Percentiles rank a stretch among this genome's conserved stretches.
Evolutionary conservation across 35 echinoderm and acorn worm species (phyloP).

Genomic region (Ptychodera flava): DNA sequence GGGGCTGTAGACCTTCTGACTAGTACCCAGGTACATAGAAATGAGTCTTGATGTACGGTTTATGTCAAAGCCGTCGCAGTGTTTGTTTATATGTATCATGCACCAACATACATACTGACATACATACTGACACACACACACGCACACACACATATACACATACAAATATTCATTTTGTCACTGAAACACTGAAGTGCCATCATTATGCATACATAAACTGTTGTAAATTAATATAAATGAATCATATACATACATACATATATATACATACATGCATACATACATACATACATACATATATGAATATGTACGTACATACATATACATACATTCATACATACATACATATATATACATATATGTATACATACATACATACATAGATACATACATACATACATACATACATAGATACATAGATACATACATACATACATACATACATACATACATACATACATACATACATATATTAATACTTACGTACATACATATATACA

Average conservation of each 20-base stretch:
- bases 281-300: neutral
- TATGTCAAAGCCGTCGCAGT: no score
- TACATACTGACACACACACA: no score
- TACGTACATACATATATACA: neutral
- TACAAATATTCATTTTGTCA: no score
- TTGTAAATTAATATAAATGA: no score
- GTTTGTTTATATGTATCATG: no score
- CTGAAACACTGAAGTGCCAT: no score
- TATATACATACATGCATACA: neutral
- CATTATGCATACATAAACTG: no score
- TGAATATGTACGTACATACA: neutral
- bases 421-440: constrained; percentile 2
- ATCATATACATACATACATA: neutral
- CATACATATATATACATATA: neutral
- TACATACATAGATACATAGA: neutral
- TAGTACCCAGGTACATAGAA: no score
- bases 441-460: constrained; percentile 2
- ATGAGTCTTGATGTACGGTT: no score
- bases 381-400: neutral
- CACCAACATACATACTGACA: no score
- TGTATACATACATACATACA: neutral
- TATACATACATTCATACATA: neutral
- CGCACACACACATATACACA: no score
- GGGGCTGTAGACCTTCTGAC: no score
- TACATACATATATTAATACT: neutral